Conservation (phyloP, 92 coral and sea anemone genomes). For the Heteractis magnifica region DNA sequence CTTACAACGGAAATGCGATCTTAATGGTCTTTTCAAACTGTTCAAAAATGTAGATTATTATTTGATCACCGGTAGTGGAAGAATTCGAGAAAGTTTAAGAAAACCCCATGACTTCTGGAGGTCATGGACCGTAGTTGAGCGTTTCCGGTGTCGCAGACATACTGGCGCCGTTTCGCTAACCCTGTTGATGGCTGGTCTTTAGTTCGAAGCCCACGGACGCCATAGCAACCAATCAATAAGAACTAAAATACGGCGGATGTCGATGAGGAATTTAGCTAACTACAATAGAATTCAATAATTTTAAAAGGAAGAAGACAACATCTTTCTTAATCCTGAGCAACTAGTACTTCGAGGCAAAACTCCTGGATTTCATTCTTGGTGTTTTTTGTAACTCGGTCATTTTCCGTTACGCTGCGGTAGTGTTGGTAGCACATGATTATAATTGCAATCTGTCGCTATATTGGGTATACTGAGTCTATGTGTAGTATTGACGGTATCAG, state of each 20-base stretch:
- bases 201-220: not conserved
- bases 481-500: not conserved
- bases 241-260: not conserved
- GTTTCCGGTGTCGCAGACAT: conserved; percentile 60
- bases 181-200: not conserved
- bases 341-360: no score
- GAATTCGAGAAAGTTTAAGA: conserved; percentile 5
- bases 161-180: conserved; percentile 47
- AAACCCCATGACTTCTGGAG: conserved; percentile 14
- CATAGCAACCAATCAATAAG: not conserved
- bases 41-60: conserved; percentile 8
- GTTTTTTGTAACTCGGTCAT: not conserved
- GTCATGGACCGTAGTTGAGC: conserved; percentile 20
- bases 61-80: conserved; percentile 22
- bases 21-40: conserved; percentile 8
- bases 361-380: no score
- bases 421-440: not conserved
- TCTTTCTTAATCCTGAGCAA: no score
- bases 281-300: not conserved
- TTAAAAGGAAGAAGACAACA: not conserved
- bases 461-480: not conserved
- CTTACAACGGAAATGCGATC: not conserved
- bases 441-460: not conserved
- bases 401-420: not conserved
- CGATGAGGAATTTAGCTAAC: not conserved